Evolutionary conservation across 2,888 invertebrate genomes (phyloP).

Genomic region (Xylocampa areola): DNA sequence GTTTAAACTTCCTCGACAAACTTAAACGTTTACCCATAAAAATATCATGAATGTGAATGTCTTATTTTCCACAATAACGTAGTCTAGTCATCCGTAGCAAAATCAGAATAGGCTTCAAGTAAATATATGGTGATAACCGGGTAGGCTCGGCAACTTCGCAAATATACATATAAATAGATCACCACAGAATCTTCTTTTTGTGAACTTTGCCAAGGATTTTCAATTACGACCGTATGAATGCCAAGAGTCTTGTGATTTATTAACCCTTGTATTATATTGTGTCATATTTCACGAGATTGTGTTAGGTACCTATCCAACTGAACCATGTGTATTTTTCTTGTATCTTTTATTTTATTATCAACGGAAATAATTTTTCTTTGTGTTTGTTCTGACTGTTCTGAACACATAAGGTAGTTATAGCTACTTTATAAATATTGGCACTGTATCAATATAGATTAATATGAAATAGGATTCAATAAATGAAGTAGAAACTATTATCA

Average conservation of each 20-base stretch:
- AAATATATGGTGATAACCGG: constrained; percentile 47
- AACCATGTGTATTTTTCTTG: constrained; percentile 17
- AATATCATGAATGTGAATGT: constrained; percentile 46
- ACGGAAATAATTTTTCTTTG: constrained; percentile 1
- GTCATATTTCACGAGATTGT: constrained; percentile 39
- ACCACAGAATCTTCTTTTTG: constrained; percentile 30
- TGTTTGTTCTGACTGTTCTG: too few species aligned
- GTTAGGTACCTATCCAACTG: constrained; percentile 14
- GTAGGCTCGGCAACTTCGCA: constrained; percentile 31
- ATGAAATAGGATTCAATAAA: too few species aligned
- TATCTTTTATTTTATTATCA: constrained; percentile 18
- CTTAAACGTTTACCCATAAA: constrained; percentile 28
- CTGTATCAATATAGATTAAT: too few species aligned
- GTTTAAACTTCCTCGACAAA: constrained; percentile 1
- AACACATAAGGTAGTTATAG: too few species aligned
- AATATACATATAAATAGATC: constrained; percentile 44
- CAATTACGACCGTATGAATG: constrained; percentile 37
- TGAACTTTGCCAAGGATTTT: constrained; percentile 54
- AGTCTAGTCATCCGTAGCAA: constrained; percentile 23
- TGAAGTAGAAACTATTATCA: too few species aligned
- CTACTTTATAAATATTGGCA: too few species aligned
- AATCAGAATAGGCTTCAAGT: constrained; percentile 30
- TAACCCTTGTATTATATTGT: constrained; percentile 43
- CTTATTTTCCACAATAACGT: constrained; percentile 27
- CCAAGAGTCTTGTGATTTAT: constrained; percentile 53